phyloP scores from a whole-genome alignment of 2,888 invertebrate genomes.

The Crepidodera aurea region DNA sequence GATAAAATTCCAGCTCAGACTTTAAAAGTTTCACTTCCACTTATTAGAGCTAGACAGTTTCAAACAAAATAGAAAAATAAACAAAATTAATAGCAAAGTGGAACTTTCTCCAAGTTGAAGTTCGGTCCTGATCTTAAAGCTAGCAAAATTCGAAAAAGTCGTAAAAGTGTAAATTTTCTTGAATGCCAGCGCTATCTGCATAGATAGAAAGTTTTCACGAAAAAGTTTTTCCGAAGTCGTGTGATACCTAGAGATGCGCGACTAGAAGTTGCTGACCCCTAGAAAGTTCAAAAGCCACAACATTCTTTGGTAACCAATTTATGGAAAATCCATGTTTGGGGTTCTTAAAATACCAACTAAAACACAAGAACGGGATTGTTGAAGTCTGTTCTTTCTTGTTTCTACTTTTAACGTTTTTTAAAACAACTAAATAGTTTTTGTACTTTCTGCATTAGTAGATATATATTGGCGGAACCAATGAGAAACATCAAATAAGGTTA shows the following conservation, averaged over 20 bases:
- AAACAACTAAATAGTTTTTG: too few species aligned
- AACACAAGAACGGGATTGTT: too few species aligned
- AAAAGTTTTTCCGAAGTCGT: conserved; percentile 1
- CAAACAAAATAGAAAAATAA: conserved; percentile 2
- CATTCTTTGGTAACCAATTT: not conserved
- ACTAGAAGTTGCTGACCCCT: not conserved
- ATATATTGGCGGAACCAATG: too few species aligned
- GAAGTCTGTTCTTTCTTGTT: too few species aligned
- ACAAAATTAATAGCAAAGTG: conserved; percentile 1
- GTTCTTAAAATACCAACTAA: too few species aligned
- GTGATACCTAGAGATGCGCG: not conserved
- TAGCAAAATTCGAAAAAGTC: conserved; percentile 15
- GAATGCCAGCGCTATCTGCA: conserved; percentile 27
- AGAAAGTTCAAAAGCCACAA: conserved; percentile 8
- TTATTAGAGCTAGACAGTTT: not conserved
- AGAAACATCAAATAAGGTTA: too few species aligned
- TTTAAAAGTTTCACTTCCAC: conserved; percentile 1
- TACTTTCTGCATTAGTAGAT: too few species aligned
- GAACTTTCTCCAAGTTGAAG: conserved; percentile 1
- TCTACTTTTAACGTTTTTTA: too few species aligned
- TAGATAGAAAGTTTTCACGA: conserved; percentile 26
- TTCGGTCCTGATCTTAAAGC: not conserved
- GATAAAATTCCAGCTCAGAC: not conserved
- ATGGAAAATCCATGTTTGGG: not conserved
- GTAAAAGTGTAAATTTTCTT: conserved; percentile 32